Evolutionary conservation across 2,888 invertebrate genomes (phyloP).

Genomic region (Tanypteryx hageni): DNA sequence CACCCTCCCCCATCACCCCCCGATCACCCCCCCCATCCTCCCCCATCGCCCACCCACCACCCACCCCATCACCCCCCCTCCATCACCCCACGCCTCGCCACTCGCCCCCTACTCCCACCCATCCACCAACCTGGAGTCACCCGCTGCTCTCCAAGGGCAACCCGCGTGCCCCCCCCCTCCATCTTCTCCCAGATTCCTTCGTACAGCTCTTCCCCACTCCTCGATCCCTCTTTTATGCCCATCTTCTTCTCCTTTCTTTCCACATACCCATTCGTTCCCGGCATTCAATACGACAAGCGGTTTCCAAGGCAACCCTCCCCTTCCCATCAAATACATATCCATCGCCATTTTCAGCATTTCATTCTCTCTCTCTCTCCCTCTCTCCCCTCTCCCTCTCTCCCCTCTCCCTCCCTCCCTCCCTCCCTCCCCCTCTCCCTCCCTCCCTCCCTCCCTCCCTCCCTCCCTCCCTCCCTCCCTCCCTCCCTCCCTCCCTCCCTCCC

Average conservation of each 20-base stretch:
- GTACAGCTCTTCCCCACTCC: background rate
- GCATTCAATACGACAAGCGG: background rate
- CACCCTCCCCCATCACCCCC: background rate
- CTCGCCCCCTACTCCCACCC: too few species aligned
- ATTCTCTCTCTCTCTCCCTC: background rate
- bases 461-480: too few species aligned
- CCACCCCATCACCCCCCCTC: too few species aligned
- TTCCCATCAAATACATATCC: background rate
- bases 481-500: too few species aligned
- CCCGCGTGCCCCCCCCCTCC: background rate
- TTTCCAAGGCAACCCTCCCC: background rate
- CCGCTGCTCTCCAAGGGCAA: constrained; percentile 42
- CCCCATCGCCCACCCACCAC: background rate
- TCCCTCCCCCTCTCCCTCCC: background rate
- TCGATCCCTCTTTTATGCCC: background rate
- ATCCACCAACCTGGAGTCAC: background rate
- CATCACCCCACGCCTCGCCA: too few species aligned
- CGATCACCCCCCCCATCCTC: background rate
- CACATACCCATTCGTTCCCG: background rate
- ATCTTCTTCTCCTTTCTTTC: too few species aligned
- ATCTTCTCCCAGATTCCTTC: background rate
- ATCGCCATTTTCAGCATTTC: background rate
- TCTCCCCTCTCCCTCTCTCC: background rate
- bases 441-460: too few species aligned
- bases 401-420: background rate